Percentiles rank a stretch among this genome's conserved stretches.
These are phyloP conservation scores for Distichodus sexfasciatus DNA, from an alignment of 2,797 vertebrate species.

Conservation along the genomic window DNA sequence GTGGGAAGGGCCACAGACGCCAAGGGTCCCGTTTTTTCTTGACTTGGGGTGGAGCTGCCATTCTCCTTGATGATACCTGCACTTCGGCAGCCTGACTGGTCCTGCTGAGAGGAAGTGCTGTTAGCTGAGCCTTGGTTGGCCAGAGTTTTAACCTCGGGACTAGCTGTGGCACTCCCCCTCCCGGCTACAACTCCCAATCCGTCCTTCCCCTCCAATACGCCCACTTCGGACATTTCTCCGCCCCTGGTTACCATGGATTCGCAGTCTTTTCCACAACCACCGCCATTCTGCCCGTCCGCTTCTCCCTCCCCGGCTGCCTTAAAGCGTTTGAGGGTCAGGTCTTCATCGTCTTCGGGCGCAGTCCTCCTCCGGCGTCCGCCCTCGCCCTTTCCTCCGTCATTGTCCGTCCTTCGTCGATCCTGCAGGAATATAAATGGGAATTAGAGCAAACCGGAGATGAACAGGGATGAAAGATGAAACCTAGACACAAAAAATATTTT, in stretches of 20 bases:
- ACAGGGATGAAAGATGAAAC: background rate
- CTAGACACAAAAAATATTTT: background rate
- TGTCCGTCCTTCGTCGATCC: slow-evolving; percentile 66
- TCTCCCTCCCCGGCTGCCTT: slow-evolving; percentile 80
- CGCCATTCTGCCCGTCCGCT: slow-evolving; percentile 73
- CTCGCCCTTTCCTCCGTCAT: slow-evolving; percentile 73
- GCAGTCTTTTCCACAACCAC: slow-evolving; percentile 74
- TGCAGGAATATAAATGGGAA: background rate
- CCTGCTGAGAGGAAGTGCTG: slow-evolving; percentile 71
- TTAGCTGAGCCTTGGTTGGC: slow-evolving; percentile 53
- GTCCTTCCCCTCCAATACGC: slow-evolving; percentile 54
- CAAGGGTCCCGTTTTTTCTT: slow-evolving; percentile 79
- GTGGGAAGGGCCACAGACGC: slow-evolving; percentile 65
- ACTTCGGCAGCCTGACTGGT: slow-evolving; percentile 73
- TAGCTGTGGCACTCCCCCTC: slow-evolving; percentile 67
- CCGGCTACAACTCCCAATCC: slow-evolving; percentile 63
- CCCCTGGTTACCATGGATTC: slow-evolving; percentile 79
- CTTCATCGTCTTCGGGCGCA: slow-evolving; percentile 85
- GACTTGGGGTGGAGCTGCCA: slow-evolving; percentile 81
- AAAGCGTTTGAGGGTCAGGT: slow-evolving; percentile 89
- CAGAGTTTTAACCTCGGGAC: slow-evolving; percentile 56
- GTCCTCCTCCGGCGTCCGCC: slow-evolving; percentile 87
- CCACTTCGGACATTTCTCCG: slow-evolving; percentile 65
- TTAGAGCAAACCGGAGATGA: background rate
- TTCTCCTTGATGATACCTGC: slow-evolving; percentile 92